Base-by-base conservation (phyloP, 1,140 invertebrate genomes). In the Sweltsa coloradensis region DNA sequence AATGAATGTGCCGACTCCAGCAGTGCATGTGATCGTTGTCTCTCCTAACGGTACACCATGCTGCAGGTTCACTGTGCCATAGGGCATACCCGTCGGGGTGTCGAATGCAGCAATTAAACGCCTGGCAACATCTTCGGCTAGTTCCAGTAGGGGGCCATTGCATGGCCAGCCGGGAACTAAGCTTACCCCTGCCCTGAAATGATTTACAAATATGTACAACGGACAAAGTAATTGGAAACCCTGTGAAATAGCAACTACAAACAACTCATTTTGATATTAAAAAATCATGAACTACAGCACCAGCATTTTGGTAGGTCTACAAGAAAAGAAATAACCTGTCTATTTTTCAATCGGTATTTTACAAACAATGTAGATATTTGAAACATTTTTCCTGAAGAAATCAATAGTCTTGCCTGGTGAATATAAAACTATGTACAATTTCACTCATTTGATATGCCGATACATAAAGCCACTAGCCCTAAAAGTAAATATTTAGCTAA, bases 121-220 rank as follows among this genome's bases (percentile, higher is more conserved):
- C 52, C 88, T 72, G 4, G 89, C 93, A 31, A 97, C 89, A 70
- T 94, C 86, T 69, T 97, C 94, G 1, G 96, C 96, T 47, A 99
- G 66, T 19, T 85, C 68, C 2, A 99, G 65, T 1, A 99, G 63
- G 2, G 95, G 94, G 1, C 97, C 96, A 65, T 87, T 84, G 62
- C 97, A 99, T 3, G 96, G 97, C 94, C 94, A 99, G 0, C 93
- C 94, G 16, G 83, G 78, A 61, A 96, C 90, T 31, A 97, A 53
- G 45, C 81, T 70, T 52, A 92, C 69, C 14, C 85, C 88, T 47
- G 85, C 84, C 63, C 81, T 86, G 51, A 50, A 67, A 60, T 49
- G 42, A 31, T 34, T 45, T 23, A 45, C n/a, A 47, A 51, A 27
- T 3, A 13, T n/a, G n/a, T n/a, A n/a, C n/a, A n/a, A n/a, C 21